Percentiles rank a stretch among this genome's conserved stretches.
These are phyloP conservation scores for Spheniscus mendiculus DNA, from an alignment of 2,113 vertebrate genomes.

Conservation along the genomic window DNA sequence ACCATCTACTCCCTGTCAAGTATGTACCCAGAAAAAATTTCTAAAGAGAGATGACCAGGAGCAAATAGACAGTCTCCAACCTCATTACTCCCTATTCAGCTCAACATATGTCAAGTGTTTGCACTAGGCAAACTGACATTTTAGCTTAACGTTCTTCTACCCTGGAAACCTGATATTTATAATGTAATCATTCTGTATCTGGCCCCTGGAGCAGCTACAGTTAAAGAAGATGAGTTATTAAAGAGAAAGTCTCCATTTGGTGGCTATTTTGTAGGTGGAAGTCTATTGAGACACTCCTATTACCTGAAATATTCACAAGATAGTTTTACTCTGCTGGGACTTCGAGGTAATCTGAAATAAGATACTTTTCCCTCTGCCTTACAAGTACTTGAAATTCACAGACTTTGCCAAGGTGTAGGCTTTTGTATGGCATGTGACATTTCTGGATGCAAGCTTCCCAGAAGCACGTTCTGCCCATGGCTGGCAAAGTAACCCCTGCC, in stretches of 20 bases:
- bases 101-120: conserved; percentile 40
- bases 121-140: conserved; percentile 46
- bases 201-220: neutral
- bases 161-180: conserved; percentile 37
- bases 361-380: neutral
- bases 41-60: neutral
- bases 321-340: neutral
- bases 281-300: neutral
- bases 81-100: conserved; percentile 12
- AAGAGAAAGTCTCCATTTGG: conserved; percentile 3
- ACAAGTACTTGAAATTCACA: neutral
- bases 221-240: conserved; percentile 26
- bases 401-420: neutral
- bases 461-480: accelerated
- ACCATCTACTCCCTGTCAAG: neutral
- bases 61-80: conserved; percentile 27
- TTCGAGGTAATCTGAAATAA: neutral
- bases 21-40: neutral
- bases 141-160: neutral
- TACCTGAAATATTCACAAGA: neutral
- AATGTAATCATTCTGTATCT: conserved; percentile 35
- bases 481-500: neutral
- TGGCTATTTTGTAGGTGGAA: neutral
- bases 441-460: neutral
- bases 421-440: neutral